Conservation (phyloP, 2,797 vertebrate genomes). For the Anniella stebbinsi region DNA sequence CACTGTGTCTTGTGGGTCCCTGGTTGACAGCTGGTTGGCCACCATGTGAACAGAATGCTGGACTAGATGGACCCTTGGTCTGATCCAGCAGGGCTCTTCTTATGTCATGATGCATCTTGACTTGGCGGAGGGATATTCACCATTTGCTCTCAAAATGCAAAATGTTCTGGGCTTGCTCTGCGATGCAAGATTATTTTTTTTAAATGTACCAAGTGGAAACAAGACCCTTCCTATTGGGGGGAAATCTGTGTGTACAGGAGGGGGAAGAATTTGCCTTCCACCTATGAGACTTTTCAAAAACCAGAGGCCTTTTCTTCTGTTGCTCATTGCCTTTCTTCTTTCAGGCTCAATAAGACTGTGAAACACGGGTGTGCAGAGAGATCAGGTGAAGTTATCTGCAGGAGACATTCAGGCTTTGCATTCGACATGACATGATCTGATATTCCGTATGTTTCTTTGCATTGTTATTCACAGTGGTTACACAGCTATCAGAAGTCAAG, state of each 20-base stretch:
- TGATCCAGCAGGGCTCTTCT: too few species aligned
- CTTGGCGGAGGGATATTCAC: too few species aligned
- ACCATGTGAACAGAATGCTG: too few species aligned
- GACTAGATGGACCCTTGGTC: too few species aligned
- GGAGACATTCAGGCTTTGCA: constrained; percentile 57
- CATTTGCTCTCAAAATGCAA: too few species aligned
- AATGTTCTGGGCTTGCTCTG: too few species aligned
- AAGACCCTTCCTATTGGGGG: not conserved
- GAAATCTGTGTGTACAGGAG: not conserved
- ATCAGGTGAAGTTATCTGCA: constrained; percentile 44
- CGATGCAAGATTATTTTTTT: too few species aligned
- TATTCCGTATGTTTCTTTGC: constrained; percentile 47
- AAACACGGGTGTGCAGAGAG: not conserved
- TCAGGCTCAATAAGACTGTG: not conserved
- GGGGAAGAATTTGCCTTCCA: not conserved
- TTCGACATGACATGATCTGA: constrained; percentile 29
- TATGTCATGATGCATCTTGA: too few species aligned
- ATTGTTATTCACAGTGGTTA: constrained; percentile 57
- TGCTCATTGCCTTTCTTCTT: constrained; percentile 54
- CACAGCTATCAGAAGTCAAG: constrained; percentile 52
- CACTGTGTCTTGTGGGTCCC: too few species aligned
- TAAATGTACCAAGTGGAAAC: not conserved
- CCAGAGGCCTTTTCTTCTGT: constrained; percentile 31
- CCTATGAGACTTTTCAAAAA: not conserved
- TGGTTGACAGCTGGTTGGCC: too few species aligned